These are phyloP conservation scores for Ypsolopha sequella DNA, from an alignment of 2,888 invertebrate species.

Conservation along the genomic window DNA sequence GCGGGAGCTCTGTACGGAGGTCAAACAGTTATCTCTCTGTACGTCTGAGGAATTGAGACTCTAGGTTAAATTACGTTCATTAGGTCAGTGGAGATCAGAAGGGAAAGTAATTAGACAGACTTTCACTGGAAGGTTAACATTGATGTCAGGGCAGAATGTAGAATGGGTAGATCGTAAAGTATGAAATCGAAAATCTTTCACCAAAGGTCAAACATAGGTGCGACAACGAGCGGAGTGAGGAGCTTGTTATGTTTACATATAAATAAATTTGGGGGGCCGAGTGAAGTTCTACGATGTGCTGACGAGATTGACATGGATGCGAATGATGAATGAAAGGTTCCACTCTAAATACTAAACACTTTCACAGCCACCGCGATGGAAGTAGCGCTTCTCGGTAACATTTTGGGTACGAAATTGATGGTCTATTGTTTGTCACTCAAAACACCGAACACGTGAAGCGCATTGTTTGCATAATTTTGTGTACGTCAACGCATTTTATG, in stretches of 20 bases:
- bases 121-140: neutral
- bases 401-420: neutral
- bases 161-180: no score
- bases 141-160: no score
- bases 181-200: no score
- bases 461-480: no score
- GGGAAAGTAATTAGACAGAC: neutral
- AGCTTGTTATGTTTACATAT: no score
- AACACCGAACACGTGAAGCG: neutral
- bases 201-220: no score
- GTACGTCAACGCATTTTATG: constrained; percentile 11
- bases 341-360: neutral
- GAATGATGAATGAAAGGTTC: neutral
- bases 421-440: neutral
- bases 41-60: constrained; percentile 18
- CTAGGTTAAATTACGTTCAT: constrained; percentile 23
- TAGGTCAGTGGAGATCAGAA: constrained; percentile 12
- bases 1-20: constrained; percentile 24
- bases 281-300: no score
- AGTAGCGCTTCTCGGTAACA: neutral
- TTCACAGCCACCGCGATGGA: neutral
- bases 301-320: constrained; percentile 8
- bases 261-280: no score
- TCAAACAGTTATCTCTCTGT: constrained; percentile 29
- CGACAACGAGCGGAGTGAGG: no score